These are phyloP conservation scores for Miltochrista miniata DNA, from an alignment of 2,888 invertebrate species.

Conservation along the genomic window DNA sequence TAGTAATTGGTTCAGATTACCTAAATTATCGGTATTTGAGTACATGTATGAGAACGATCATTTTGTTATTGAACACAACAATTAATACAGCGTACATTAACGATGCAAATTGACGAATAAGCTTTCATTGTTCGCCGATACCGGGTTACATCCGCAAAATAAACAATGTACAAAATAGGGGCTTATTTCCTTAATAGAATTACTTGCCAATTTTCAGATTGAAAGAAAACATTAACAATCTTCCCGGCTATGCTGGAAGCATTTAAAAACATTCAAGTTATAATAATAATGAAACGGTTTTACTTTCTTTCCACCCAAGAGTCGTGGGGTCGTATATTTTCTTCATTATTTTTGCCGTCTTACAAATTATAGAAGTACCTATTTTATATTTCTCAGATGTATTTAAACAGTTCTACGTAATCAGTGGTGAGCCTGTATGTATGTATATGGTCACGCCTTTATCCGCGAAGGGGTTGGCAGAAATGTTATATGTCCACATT, in stretches of 20 bases:
- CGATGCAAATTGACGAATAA: constrained; percentile 78
- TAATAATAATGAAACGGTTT: constrained; percentile 12
- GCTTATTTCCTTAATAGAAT: constrained; percentile 39
- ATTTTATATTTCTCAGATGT: too few relatives aligned
- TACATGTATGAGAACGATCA: constrained; percentile 30
- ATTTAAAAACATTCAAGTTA: constrained; percentile 26
- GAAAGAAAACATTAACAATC: constrained; percentile 38
- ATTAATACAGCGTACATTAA: constrained; percentile 72
- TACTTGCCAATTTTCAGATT: constrained; percentile 35
- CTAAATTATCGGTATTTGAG: constrained; percentile 22
- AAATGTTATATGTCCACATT: too few relatives aligned
- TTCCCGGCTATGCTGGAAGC: constrained; percentile 2
- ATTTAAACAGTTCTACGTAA: too few relatives aligned
- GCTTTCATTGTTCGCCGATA: constrained; percentile 60
- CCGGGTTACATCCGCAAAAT: constrained; percentile 39
- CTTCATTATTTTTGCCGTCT: too few relatives aligned
- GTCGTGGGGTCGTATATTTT: too few relatives aligned
- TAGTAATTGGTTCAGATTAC: constrained; percentile 18
- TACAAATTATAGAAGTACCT: too few relatives aligned
- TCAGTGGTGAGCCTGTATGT: too few relatives aligned
- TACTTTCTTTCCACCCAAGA: neutral
- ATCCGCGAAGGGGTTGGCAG: too few relatives aligned
- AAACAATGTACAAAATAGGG: constrained; percentile 48
- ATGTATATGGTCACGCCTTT: too few relatives aligned
- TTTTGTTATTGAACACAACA: constrained; percentile 44